phyloP scores from a whole-genome alignment of 2,113 vertebrate species.

The Trichechus manatus region DNA sequence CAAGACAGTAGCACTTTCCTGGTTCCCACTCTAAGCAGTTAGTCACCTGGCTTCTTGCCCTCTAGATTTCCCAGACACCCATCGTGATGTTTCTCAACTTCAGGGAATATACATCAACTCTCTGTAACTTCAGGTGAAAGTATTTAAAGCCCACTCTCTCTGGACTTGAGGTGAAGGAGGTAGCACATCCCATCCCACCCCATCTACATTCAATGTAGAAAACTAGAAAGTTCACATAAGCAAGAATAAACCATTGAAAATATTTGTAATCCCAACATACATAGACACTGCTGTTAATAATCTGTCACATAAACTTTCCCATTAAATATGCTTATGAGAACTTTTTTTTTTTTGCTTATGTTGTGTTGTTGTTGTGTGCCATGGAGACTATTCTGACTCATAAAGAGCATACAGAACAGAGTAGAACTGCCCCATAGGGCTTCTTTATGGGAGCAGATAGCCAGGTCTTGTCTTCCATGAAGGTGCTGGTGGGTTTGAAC shows the following conservation, averaged over 20 bases:
- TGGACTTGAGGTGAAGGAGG: slow-evolving; percentile 11
- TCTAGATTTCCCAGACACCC: background rate
- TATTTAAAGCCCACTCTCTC: background rate
- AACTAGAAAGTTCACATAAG: background rate
- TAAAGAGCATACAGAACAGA: background rate
- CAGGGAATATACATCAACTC: background rate
- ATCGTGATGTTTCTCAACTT: background rate
- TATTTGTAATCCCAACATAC: background rate
- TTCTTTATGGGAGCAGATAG: too few relatives aligned
- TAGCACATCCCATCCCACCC: background rate
- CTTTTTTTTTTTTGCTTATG: background rate
- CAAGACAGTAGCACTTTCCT: background rate
- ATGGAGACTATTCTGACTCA: background rate
- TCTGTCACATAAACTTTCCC: background rate
- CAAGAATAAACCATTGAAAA: slow-evolving; percentile 42
- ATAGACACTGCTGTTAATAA: background rate
- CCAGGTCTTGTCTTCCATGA: too few relatives aligned
- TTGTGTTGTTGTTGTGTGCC: background rate
- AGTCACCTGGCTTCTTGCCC: background rate
- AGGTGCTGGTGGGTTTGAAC: too few relatives aligned
- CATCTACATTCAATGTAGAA: background rate
- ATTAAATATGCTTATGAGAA: background rate
- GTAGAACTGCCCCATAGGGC: background rate
- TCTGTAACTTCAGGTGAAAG: background rate
- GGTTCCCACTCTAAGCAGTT: background rate